Evolutionary conservation across 2,113 vertebrate species (phyloP), one percentile per base, ranked within the genome.

Genomic region (Sturnira hondurensis): DNA sequence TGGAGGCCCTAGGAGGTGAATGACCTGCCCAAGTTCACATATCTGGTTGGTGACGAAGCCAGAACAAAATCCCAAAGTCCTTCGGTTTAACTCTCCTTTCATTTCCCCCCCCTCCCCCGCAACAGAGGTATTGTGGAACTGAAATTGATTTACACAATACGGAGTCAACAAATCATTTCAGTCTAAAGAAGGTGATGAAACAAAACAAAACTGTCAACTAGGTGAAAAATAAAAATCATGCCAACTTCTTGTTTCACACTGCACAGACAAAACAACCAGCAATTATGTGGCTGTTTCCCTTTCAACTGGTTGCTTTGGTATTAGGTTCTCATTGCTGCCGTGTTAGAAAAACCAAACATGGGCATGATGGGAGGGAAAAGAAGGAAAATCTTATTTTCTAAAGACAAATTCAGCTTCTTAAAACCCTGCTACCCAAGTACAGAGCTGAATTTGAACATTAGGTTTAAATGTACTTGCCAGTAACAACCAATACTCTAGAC

Each of bases 121-220:
- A 68, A 65, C 56, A 71, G 67, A 91, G 45, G 65, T 80, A 36
- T 86, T 93, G 36, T 61, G 22, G 92, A 78, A 74, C 43, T 47
- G 65, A 58, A 86, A 58, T 87, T 81, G 84, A 86, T 87, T 90
- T 73, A 92, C 71, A 94, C 80, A 89, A 96, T 50, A 87, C 31
- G 7, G 2, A 97, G 86, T 94, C 96, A 97, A 96, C 96, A 95
- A 94, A 95, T 63, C 95, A 90, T 95, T 92, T 90, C 74, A 87
- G 52, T 80, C 65, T 90, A 92, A 92, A 93, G 96, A 96, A 81
- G 47, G 80, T 58, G 92, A 96, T 90, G 83, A 84, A 92, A 92
- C 70, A 76, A 91, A 95, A 73, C 43, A 71, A 89, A 90, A 87
- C 63, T 74, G 86, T 94, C 92, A 92, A 74, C n/a, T 65, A 94